Evolutionary conservation across 2,797 vertebrate species (phyloP), one percentile per base, ranked within the genome.

Genomic region (Xenops minutus): DNA sequence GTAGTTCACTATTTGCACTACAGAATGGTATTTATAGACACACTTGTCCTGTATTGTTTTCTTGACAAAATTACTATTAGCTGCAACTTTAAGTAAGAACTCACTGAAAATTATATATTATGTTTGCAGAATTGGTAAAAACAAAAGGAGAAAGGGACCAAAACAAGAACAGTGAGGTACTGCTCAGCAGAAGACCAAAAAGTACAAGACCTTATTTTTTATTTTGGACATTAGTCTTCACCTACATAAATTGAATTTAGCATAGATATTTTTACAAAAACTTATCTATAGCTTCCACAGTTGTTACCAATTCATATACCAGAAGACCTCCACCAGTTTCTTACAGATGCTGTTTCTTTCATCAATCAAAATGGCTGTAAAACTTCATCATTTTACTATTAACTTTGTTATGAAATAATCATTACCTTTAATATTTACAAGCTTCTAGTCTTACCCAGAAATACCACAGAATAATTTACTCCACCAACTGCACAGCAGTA

Each of bases 21-120:
- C 0, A 81, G 22, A 24, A 55, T 3, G 3, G 2, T 41, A 43
- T 37, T 36, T 46, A 46, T 1, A 64, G 14, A 76, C 9, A 43
- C 1, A 51, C 64, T 63, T 64, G 34, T 49, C 49, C n/a, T 56
- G 24, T 7, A 34, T 0, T 44, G 9, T 10, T 71, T 44, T 34
- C 52, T 51, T 71, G 29, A 73, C 26, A 77, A 89, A 85, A 46
- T 22, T 49, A 75, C 6, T 78, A n/a, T 30, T 36, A 39, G 12
- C 14, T 73, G 27, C 24, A 90, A 39, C 34, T 61, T 41, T 10
- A n/a, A 56, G 26, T 32, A 49, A 37, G 29, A 72, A 21, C 18
- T 83, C 52, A 52, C 13, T 32, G 59, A 46, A 85, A 67, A 5
- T 11, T 80, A 14, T 6, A 17, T 8, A 24, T 6, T 14, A 61